Evolutionary conservation across 2,888 invertebrate species (phyloP), one percentile per base, ranked within the genome.

Genomic region (Gibbula magus): DNA sequence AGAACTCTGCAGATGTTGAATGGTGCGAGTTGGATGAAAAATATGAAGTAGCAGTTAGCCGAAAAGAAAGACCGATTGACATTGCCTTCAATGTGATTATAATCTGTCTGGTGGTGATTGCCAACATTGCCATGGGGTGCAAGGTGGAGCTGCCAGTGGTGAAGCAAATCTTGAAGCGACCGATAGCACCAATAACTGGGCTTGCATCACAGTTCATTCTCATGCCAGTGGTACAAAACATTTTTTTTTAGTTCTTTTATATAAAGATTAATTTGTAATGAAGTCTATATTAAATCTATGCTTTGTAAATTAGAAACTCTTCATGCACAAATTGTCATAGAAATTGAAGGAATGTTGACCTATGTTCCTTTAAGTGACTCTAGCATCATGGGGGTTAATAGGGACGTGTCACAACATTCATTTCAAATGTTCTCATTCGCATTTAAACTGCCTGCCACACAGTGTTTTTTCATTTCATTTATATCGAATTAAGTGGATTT

Each of bases 141-240:
- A 93, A 93, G 83, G 88, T 80, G n/a, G 93, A 94, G 53, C 76
- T 93, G 29, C 53, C 84, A 1, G 86, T 91, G 16, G 91, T 94
- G 52, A 91, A 91, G 81, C 85, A 90, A 75, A 93, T 93, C 0
- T 79, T 94, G 8, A 91, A 88, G 84, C 92, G 88, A 79, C 94
- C 94, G 0, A 88, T 94, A 2, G 94, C 93, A 16, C 94, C 94
- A 0, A 84, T 91, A 7, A 94, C 94, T 54, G 94, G 94, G 0
- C 91, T 94, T 79, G 87, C 91, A 53, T 93, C 94, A 29, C 94
- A 94, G 87, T 94, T 94, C 85, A 81, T 93, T 8, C 88, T 94
- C 74, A 94, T 94, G 94, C 94, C 94, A 3, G 70, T 94, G 92
- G 94, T 94, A 89, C 90, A 92, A 51, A 18, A n/a, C 20, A 45